Conservation (phyloP, 2,797 vertebrate species). For the Malurus leucopterus region DNA sequence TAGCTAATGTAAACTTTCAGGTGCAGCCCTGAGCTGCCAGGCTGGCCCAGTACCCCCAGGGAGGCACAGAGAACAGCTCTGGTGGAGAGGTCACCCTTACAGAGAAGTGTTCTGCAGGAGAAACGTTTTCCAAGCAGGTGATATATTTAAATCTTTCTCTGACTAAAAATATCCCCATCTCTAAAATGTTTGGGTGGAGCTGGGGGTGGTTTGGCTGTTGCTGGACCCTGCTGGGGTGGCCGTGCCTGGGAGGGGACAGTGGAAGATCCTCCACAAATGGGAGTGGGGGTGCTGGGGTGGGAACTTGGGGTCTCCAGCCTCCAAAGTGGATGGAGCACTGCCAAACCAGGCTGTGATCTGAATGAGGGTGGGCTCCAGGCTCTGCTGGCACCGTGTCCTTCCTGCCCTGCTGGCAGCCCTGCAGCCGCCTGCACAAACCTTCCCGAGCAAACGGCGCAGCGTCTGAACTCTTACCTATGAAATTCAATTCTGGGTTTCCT, state of each 20-base stretch:
- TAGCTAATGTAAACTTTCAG: not conserved
- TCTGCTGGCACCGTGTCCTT: not conserved
- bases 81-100: not conserved
- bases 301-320: not conserved
- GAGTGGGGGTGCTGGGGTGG: not conserved
- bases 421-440: not conserved
- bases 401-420: fast-evolving
- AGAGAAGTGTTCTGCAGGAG: fast-evolving
- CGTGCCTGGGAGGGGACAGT: not conserved
- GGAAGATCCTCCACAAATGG: fast-evolving
- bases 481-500: conserved; percentile 47
- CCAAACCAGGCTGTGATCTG: fast-evolving
- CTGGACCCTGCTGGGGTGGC: not conserved
- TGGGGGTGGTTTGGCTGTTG: not conserved
- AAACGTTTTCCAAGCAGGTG: not conserved
- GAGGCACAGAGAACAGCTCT: not conserved
- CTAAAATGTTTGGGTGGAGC: not conserved
- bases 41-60: not conserved
- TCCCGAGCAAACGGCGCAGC: not conserved
- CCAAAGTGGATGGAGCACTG: not conserved
- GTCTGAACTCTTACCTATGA: not conserved
- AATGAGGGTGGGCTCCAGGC: not conserved
- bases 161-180: not conserved
- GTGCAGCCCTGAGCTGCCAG: not conserved
- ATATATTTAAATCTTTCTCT: not conserved